phyloP scores from a whole-genome alignment of 2,888 invertebrate genomes.

The Papilio gigon region DNA sequence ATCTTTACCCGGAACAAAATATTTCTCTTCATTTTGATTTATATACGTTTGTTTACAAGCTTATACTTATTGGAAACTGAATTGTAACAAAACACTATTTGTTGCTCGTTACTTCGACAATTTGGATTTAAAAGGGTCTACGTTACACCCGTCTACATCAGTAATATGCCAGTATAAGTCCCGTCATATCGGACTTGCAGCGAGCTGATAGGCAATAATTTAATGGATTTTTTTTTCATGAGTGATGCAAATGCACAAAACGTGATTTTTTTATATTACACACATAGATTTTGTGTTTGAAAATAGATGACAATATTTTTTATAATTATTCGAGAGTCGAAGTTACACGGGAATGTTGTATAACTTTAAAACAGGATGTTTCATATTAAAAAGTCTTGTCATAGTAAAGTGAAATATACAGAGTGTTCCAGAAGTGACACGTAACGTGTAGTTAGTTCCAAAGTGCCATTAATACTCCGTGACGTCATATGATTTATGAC shows the following conservation, averaged over 20 bases:
- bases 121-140: too few relatives aligned
- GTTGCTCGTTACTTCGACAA: too few relatives aligned
- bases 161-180: too few relatives aligned
- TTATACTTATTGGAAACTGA: not conserved
- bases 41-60: not conserved
- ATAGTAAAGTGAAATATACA: not conserved
- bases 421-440: conserved; percentile 7
- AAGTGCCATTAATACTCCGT: conserved; percentile 15
- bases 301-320: not conserved
- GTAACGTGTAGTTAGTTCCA: conserved; percentile 10
- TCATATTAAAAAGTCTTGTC: not conserved
- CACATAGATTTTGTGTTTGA: too few relatives aligned
- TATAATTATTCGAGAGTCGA: too few relatives aligned
- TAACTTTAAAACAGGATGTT: not conserved
- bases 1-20: conserved; percentile 5
- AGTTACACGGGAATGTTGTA: not conserved
- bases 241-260: too few relatives aligned
- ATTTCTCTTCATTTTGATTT: not conserved
- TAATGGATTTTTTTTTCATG: too few relatives aligned
- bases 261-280: too few relatives aligned
- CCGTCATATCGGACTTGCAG: too few relatives aligned
- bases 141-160: too few relatives aligned
- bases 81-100: too few relatives aligned
- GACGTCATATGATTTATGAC: conserved; percentile 14
- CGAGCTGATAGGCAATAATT: too few relatives aligned